Evolutionary conservation across 2,888 invertebrate genomes (phyloP).

Genomic region (Stenodema calcarata): DNA sequence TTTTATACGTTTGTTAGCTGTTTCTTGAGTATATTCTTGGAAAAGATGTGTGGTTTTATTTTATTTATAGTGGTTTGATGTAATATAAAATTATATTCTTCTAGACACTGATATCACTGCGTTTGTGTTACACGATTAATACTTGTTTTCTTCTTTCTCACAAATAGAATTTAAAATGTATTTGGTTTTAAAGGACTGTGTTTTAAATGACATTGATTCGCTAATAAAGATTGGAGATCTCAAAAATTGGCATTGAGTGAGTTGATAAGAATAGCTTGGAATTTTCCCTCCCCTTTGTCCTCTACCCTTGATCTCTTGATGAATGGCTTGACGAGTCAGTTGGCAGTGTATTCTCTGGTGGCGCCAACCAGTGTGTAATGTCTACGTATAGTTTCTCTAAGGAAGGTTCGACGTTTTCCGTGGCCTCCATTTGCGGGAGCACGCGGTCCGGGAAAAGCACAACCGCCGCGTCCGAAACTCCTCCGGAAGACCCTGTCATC

Average conservation of each 20-base stretch:
- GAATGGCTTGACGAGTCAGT: not conserved
- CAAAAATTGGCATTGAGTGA: constrained; percentile 3
- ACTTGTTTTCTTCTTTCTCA: not conserved
- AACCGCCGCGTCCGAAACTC: not conserved
- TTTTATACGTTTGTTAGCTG: constrained; percentile 17
- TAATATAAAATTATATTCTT: constrained; percentile 9
- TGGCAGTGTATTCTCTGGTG: not conserved
- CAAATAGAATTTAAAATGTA: not conserved
- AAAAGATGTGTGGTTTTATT: not conserved
- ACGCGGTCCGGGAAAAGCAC: not conserved
- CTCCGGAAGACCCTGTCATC: constrained; percentile 4
- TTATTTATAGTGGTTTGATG: not conserved
- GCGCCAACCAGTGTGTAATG: not conserved
- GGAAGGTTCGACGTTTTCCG: constrained; percentile 24
- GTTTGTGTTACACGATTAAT: not conserved
- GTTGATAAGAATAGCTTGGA: not conserved
- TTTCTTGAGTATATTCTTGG: not conserved
- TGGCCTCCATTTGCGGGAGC: not conserved
- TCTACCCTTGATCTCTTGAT: not conserved
- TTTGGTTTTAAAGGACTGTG: not conserved
- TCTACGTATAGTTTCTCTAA: constrained; percentile 1
- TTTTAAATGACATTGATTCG: constrained; percentile 27
- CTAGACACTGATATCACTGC: not conserved
- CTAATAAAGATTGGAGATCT: constrained; percentile 28
- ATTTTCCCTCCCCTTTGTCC: not conserved